These are phyloP conservation scores for Pachycephus smyrnensis DNA, from an alignment of 2,888 invertebrate genomes.

Conservation along the genomic window DNA sequence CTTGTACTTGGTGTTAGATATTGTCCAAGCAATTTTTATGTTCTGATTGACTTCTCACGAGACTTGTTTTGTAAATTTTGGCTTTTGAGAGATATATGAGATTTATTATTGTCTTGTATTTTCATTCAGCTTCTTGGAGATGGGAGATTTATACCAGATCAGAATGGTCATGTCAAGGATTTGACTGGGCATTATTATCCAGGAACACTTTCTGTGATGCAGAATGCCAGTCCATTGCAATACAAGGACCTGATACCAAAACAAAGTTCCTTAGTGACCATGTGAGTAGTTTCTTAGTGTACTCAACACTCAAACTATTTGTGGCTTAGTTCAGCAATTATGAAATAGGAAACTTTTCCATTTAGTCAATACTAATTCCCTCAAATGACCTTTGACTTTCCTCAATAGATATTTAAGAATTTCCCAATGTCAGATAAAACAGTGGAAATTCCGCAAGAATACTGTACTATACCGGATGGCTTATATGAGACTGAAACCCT, in stretches of 20 bases:
- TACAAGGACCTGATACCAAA: conserved; percentile 44
- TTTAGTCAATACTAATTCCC: no score
- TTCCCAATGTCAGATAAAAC: no score
- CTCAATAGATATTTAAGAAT: no score
- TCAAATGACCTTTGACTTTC: no score
- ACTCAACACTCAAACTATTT: not conserved
- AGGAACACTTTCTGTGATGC: not conserved
- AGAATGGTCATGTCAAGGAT: not conserved
- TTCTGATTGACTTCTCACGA: not conserved
- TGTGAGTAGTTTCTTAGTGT: conserved; percentile 65
- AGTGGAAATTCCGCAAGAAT: no score
- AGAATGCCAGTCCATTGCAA: not conserved
- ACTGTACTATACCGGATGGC: no score
- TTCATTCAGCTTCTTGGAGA: not conserved
- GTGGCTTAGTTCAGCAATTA: not conserved
- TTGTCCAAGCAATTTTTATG: not conserved
- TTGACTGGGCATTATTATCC: not conserved
- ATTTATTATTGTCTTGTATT: not conserved
- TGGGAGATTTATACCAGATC: not conserved
- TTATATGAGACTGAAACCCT: no score
- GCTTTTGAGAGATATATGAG: not conserved
- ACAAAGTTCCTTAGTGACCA: conserved; percentile 71
- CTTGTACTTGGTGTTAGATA: not conserved
- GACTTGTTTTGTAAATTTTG: not conserved
- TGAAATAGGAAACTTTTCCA: not conserved